Evolutionary conservation across 2,797 vertebrate species (phyloP), one percentile per base, ranked within the genome.

Genomic region (Calcarius lapponicus): DNA sequence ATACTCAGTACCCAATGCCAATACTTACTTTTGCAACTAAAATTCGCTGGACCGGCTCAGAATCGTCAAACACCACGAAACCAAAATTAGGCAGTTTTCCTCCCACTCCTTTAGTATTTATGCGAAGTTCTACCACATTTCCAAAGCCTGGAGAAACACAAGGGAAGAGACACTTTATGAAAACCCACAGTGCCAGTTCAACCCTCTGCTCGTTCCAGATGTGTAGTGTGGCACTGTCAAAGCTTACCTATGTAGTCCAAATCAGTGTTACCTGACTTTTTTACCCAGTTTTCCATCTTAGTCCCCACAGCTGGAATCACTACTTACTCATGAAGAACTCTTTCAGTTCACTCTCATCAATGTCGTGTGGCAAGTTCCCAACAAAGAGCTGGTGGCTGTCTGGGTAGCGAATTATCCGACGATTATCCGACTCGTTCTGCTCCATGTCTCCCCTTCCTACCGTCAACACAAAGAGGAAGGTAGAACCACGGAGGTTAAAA

Each of bases 331-430:
- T 99, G 97, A 99, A 99, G 97, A 99, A 99, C 53, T 99, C 99
- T 53, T 99, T 99, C 80, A 99, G 98, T 88, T 99, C 99, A n/a
- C 97, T 99, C 98, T 99, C 99, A 43, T 99, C 99, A n/a, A 99
- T 99, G 92, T 99, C 99, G 29, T 99, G 99, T 3, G 99, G 99
- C 92, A 99, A 98, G 95, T 99, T 99, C 71, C 99, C 99, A 76
- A 99, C 99, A 80, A 99, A 99, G 75, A 99, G 99, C 96, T 99
- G 99, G 96, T 99, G 99, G 97, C 98, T 99, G 97, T 99, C 99
- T 2, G 99, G 99, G 80, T 99, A 99, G 62, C 99, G 98, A 60
- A 99, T 98, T 56, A 98, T 98, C 65, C 99, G 98, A n/a, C 99
- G 98, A 88, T 96, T 98, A 79, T 99, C 99, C 28, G 98, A 97